phyloP scores from a whole-genome alignment of 2,888 invertebrate genomes.

The Polymixis lichenea region DNA sequence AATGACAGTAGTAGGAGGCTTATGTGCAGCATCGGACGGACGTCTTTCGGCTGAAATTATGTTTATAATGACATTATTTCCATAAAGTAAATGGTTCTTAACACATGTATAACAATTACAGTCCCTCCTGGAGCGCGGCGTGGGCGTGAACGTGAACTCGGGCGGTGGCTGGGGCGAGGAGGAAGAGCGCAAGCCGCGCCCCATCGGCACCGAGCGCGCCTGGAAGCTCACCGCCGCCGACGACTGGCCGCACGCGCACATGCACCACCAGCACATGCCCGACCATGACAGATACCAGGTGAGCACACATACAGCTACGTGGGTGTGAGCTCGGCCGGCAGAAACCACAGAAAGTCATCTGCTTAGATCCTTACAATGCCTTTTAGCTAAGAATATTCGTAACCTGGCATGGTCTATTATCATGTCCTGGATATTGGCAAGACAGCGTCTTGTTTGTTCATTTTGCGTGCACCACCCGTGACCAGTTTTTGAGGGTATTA shows the following conservation, averaged over 20 bases:
- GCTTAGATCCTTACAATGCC: background rate
- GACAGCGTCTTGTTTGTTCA: too few species aligned
- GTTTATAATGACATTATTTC: too few species aligned
- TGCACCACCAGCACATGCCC: slow-evolving; percentile 73
- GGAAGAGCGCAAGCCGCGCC: slow-evolving; percentile 92
- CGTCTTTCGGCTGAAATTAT: too few species aligned
- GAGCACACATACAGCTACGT: background rate
- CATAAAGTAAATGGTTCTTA: background rate
- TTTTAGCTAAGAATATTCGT: too few species aligned
- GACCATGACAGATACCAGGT: slow-evolving; percentile 87
- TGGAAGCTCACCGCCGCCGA: slow-evolving; percentile 91
- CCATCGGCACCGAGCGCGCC: slow-evolving; percentile 96
- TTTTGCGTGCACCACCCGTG: too few species aligned
- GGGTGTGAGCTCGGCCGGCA: too few species aligned
- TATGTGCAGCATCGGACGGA: too few species aligned
- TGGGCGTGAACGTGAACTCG: slow-evolving; percentile 70
- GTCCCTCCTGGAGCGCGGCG: slow-evolving; percentile 86
- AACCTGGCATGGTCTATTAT: too few species aligned
- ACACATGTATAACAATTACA: slow-evolving; percentile 53
- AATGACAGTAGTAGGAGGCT: too few species aligned
- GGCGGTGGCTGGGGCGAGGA: slow-evolving; percentile 81
- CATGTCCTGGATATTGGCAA: too few species aligned
- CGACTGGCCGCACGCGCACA: slow-evolving; percentile 81
- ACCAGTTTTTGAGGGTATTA: too few species aligned
- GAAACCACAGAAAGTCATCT: background rate